Percentiles rank a stretch among this genome's conserved stretches.
phyloP scores from a whole-genome alignment of 2,888 invertebrate species.

The Cacoxenus indagator region DNA sequence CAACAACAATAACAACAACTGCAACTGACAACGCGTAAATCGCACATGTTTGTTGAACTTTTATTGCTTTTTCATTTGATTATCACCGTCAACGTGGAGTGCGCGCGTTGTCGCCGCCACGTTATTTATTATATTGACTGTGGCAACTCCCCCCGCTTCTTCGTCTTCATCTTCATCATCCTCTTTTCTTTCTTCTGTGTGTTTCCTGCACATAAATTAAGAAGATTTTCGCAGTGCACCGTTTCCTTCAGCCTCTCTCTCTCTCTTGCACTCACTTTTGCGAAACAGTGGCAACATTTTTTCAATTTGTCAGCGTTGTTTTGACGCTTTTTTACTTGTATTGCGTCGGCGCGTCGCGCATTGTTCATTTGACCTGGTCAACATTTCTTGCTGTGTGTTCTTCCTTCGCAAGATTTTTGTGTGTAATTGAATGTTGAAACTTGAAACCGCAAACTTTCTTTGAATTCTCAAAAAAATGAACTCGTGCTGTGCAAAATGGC shows the following conservation, averaged over 20 bases:
- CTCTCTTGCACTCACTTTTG: too few species aligned
- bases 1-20: conserved; percentile 20
- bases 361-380: too few species aligned
- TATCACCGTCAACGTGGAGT: conserved; percentile 45
- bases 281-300: conserved; percentile 18
- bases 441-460: not conserved
- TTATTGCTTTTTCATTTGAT: conserved; percentile 57
- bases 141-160: conserved; percentile 24
- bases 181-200: too few species aligned
- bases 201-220: conserved; percentile 40
- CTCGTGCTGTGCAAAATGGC: not conserved
- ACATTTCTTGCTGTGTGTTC: not conserved
- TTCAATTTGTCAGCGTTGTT: conserved; percentile 4
- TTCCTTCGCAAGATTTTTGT: not conserved
- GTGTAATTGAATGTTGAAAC: conserved; percentile 3
- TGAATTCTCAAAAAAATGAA: not conserved
- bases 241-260: conserved; percentile 63
- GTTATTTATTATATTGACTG: conserved; percentile 65
- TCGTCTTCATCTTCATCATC: too few species aligned
- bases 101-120: conserved; percentile 46
- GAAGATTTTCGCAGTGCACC: conserved; percentile 59
- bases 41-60: conserved; percentile 46
- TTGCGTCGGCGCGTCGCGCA: not conserved
- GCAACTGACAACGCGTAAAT: not conserved
- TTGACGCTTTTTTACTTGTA: not conserved